phyloP scores from a whole-genome alignment of 2,888 invertebrate species.

The Busseola fusca region DNA sequence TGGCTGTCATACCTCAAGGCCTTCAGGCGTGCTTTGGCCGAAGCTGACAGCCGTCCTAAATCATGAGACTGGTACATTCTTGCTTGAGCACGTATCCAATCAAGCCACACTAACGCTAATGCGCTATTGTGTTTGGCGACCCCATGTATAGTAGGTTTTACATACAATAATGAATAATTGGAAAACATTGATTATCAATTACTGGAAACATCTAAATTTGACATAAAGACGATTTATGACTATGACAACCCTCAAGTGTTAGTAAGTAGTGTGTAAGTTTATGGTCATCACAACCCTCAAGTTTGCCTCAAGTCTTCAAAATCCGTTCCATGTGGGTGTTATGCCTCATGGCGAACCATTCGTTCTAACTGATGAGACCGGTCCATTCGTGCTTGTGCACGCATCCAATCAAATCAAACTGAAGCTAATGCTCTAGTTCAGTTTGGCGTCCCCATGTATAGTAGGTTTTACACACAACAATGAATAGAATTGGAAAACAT shows the following conservation, averaged over 20 bases:
- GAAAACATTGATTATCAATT: slow-evolving; percentile 15
- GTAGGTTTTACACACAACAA: not conserved
- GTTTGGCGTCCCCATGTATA: slow-evolving; percentile 3
- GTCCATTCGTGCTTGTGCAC: not conserved
- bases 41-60: not conserved
- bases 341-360: not conserved
- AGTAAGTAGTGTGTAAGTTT: too few species aligned
- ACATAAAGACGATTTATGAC: slow-evolving; percentile 13
- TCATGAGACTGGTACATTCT: not conserved
- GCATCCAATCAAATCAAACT: not conserved
- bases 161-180: not conserved
- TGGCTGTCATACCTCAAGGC: too few species aligned
- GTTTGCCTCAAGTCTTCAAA: not conserved
- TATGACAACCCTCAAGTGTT: too few species aligned
- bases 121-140: not conserved
- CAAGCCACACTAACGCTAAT: not conserved
- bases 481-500: slow-evolving; percentile 2
- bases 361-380: not conserved
- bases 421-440: not conserved
- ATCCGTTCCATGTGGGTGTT: not conserved
- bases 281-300: not conserved
- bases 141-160: slow-evolving; percentile 9
- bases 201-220: slow-evolving; percentile 26
- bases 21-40: not conserved
- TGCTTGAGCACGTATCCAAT: too few species aligned